Conservation (phyloP, 1,140 invertebrate species). For the Drosophila ercepeae region DNA sequence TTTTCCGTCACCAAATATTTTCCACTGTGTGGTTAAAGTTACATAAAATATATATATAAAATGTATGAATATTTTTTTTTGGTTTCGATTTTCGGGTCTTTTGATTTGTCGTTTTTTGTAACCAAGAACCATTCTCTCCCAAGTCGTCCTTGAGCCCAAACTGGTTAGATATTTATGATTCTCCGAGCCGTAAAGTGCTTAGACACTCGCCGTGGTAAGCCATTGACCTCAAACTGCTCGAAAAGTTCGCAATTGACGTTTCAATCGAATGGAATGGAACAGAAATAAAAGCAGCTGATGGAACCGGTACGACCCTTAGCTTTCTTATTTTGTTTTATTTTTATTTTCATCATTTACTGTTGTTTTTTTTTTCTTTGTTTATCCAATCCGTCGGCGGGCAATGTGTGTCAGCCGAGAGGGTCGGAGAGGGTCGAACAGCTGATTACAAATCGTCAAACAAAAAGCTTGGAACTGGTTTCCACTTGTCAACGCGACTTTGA, state of each 20-base stretch:
- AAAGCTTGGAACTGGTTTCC: not conserved
- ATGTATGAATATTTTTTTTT: slow-evolving; percentile 13
- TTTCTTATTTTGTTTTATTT: slow-evolving; percentile 37
- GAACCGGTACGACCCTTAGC: slow-evolving; percentile 39
- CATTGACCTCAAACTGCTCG: slow-evolving; percentile 20
- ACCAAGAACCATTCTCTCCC: slow-evolving; percentile 51
- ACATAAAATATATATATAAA: not conserved
- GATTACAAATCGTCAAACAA: slow-evolving; percentile 8
- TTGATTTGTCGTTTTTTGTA: slow-evolving; percentile 66
- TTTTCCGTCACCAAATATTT: not conserved
- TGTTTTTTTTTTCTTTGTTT: slow-evolving; percentile 2
- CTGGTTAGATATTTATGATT: slow-evolving; percentile 20
- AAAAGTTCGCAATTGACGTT: not conserved
- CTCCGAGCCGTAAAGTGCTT: slow-evolving; percentile 14
- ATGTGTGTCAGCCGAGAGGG: slow-evolving; percentile 37
- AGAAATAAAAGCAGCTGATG: slow-evolving; percentile 21
- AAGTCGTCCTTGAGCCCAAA: slow-evolving; percentile 31
- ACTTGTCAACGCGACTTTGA: slow-evolving; percentile 1
- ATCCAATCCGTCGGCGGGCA: slow-evolving; percentile 19
- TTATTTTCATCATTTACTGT: no score
- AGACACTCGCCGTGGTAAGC: slow-evolving; percentile 1
- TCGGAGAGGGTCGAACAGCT: slow-evolving; percentile 22
- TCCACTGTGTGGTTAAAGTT: not conserved
- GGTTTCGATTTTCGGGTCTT: slow-evolving; percentile 43
- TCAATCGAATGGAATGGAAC: slow-evolving; percentile 2